Evolutionary conservation across 2,797 vertebrate species (phyloP), one percentile per base, ranked within the genome.

Genomic region (Chrysocyon brachyurus): DNA sequence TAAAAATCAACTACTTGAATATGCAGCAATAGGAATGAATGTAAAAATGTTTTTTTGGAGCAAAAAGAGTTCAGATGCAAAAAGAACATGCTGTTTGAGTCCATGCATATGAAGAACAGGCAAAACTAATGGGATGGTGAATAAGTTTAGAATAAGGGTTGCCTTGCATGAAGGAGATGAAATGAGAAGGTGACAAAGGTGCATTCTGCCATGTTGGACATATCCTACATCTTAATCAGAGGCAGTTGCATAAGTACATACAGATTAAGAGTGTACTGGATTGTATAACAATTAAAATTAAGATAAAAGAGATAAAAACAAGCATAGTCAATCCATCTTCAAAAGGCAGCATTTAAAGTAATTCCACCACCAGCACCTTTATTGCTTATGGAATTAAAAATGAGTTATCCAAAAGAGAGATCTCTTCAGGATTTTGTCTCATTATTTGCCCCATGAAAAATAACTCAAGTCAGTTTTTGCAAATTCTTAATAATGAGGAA

Each of bases 261-360:
- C 7, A n/a, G 15, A 54, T 78, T 66, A 84, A 81, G 12, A 94
- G 36, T 54, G 19, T 3, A 84, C 5, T 52, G 6, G n/a, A 56
- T 12, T 5, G 5, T 54, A 31, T 79, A 94, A 82, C 46, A 90
- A 57, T 63, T 59, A 73, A 83, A 92, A 96, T 46, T 3, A 64
- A 86, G 75, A 92, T 36, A 63, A 87, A 63, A 16, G 68, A 52
- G 16, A 78, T 22, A 95, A 93, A 28, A 28, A 64, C 70, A 91
- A 94, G 54, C 9, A 85, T 19, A 88, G 56, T 57, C 26, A 91
- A 56, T 57, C 49, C 19, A 56, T n/a, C 79, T 52, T 91, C 54
- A 91, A 61, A 90, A 89, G 17, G 26, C 9, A 96, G 28, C 81
- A 81, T 77, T 78, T 91, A 83, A 77, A 88, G 94, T 88, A 92